Base-by-base conservation (phyloP, 2,113 vertebrate genomes). In the Trichechus manatus region DNA sequence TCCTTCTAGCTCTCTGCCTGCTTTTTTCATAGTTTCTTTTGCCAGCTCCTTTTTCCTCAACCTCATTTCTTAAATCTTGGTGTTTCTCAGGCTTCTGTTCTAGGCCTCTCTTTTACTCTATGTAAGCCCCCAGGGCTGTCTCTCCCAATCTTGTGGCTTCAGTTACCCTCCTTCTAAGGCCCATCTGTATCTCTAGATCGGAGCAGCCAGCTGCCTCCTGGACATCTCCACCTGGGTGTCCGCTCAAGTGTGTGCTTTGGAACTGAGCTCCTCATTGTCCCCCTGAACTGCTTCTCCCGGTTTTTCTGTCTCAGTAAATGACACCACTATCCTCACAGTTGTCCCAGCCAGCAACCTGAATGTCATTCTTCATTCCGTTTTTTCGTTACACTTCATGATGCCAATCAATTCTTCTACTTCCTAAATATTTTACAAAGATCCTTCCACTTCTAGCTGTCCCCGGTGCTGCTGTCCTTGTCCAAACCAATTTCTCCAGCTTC, bases 21-120 rank as follows among this genome's bases (percentile, higher is more conserved):
- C 19, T 68, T 95, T 50, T 80, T 85, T 93, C 6, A 19, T 89
- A 63, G 31, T 88, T 95, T 59, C 42, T 36, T 87, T 66, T 56
- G n/a, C 66, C 44, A 36, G 6, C 9, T 96, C 47, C 20, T 64
- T 17, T 90, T 91, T 91, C 50, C 90, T 82, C 53, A 87, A 61
- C 27, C 19, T 56, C 25, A 2, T 39, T 90, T 87, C 75, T 93
- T 78, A 56, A 56, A 63, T 42, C 31, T 68, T 88, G 78, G 31
- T 84, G 33, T 88, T 85, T 81, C 20, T 77, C 39, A n/a, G 39
- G 72, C 11, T 31, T 70, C 74, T 64, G 29, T 47, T 64, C 36
- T 68, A 44, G 82, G 17, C 61, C 42, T 72, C 66, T 59, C 3
- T 53, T 83, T 79, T 36, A 47, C 59, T 74, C 33, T 39, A 3